Evolutionary conservation across 2,797 vertebrate species (phyloP).

Genomic region (Scarus forsteni): DNA sequence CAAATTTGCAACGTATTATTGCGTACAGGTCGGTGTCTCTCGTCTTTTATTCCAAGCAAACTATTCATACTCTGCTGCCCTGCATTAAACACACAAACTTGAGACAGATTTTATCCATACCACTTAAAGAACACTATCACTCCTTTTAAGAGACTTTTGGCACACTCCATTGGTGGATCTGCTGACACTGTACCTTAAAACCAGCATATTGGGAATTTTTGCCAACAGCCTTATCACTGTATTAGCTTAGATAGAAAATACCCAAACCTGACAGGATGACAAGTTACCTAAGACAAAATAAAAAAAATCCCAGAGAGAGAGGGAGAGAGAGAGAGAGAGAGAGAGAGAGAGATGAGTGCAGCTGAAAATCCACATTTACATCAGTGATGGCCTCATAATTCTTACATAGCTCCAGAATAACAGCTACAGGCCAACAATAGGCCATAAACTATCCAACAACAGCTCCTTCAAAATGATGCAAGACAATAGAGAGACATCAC

Average conservation of each 20-base stretch:
- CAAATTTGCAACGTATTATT: no score
- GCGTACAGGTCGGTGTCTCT: no score
- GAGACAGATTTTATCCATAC: no score
- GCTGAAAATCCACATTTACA: slow-evolving; percentile 55
- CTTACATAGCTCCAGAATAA: slow-evolving; percentile 29
- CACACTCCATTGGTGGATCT: no score
- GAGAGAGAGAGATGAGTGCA: slow-evolving; percentile 24
- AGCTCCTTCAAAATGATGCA: slow-evolving; percentile 63
- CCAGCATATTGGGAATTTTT: neutral
- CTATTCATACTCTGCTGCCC: no score
- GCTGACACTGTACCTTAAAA: neutral
- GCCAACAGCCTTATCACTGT: neutral
- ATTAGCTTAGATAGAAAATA: neutral
- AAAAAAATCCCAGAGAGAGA: no score
- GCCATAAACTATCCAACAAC: slow-evolving; percentile 62
- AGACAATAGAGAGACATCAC: slow-evolving; percentile 46
- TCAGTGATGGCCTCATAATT: slow-evolving; percentile 54
- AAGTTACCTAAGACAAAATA: slow-evolving; percentile 2
- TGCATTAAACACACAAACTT: no score
- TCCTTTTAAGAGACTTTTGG: no score
- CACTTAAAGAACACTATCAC: no score
- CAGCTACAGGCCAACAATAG: slow-evolving; percentile 52
- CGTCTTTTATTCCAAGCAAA: no score
- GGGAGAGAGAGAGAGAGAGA: slow-evolving; percentile 13
- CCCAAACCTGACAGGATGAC: neutral